Percentiles rank a stretch among this genome's conserved stretches.
Conservation (phyloP, 2,888 invertebrate genomes). For the Noctua comes region DNA sequence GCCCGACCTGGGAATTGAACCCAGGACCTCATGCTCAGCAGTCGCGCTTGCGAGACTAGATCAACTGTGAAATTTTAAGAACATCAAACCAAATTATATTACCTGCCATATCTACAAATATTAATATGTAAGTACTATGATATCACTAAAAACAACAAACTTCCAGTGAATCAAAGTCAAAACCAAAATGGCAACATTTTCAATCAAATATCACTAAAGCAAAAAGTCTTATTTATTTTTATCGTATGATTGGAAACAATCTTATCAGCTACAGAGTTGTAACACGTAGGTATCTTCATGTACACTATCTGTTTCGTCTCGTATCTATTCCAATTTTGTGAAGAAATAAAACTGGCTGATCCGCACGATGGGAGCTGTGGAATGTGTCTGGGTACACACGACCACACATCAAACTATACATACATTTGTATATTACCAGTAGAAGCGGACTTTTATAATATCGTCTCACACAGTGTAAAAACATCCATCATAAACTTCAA, state of each 20-base stretch:
- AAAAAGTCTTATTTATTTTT: conserved; percentile 57
- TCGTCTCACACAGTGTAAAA: background rate
- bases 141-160: background rate
- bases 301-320: conserved; percentile 64
- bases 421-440: background rate
- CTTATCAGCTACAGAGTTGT: conserved; percentile 57
- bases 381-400: conserved; percentile 73
- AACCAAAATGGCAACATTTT: conserved; percentile 14
- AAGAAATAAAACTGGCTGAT: conserved; percentile 77
- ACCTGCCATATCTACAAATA: background rate
- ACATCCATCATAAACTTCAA: background rate
- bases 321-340: conserved; percentile 78
- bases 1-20: background rate
- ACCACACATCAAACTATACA: background rate
- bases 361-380: conserved; percentile 62
- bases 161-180: conserved; percentile 13
- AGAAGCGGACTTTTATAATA: background rate
- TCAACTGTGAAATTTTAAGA: background rate
- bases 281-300: conserved; percentile 53
- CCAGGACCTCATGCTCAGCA: background rate
- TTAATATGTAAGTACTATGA: background rate
- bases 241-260: conserved; percentile 54
- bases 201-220: conserved; percentile 20
- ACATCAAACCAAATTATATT: background rate
- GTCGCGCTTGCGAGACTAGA: background rate